Conservation (phyloP, 2,888 invertebrate species). For the Mimachlamys varia region DNA sequence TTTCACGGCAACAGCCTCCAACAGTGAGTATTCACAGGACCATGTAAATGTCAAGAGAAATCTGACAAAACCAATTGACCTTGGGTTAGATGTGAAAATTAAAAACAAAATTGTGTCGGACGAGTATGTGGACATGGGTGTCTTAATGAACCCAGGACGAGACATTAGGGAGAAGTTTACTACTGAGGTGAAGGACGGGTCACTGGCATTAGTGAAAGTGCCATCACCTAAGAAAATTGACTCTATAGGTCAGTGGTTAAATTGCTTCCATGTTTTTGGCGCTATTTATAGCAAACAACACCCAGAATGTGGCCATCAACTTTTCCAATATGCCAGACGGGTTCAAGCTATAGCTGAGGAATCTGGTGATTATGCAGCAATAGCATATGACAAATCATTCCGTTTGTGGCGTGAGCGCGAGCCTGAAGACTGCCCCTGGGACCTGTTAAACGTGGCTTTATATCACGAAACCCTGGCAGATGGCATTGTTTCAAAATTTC, state of each 20-base stretch:
- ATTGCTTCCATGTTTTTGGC: background rate
- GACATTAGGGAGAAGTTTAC: background rate
- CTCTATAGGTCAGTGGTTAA: background rate
- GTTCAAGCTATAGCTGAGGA: background rate
- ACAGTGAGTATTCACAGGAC: no score
- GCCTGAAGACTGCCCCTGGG: constrained; percentile 6
- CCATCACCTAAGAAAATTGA: no score
- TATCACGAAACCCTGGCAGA: background rate
- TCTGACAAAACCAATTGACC: no score
- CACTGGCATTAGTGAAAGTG: no score
- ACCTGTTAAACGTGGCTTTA: background rate
- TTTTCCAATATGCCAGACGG: background rate
- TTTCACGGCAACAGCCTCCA: no score
- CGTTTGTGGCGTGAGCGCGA: background rate
- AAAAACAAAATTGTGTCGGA: no score
- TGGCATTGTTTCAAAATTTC: background rate
- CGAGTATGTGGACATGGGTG: no score
- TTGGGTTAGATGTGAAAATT: no score
- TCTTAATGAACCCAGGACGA: no score
- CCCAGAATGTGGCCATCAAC: background rate
- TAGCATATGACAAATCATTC: background rate
- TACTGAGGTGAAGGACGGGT: background rate
- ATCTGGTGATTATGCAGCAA: background rate
- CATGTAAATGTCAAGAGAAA: no score
- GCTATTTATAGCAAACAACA: background rate